Percentiles rank a stretch among this genome's conserved stretches.
These are phyloP conservation scores for Catharus minimus DNA, from an alignment of 2,113 vertebrate genomes.

Conservation along the genomic window DNA sequence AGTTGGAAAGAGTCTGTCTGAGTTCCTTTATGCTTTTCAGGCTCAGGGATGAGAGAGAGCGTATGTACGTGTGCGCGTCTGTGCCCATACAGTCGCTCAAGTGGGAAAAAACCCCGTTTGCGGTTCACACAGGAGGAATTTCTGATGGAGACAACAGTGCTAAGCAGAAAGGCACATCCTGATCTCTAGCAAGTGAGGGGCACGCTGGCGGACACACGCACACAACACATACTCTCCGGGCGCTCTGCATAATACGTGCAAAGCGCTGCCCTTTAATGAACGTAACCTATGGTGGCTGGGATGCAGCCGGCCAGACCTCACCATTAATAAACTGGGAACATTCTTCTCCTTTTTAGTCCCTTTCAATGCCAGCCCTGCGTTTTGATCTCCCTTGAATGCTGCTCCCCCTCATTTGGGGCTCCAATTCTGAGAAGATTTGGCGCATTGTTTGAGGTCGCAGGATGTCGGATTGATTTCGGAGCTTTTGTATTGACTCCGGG, in stretches of 20 bases:
- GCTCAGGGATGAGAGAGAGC: background rate
- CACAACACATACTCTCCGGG: constrained; percentile 8
- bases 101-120: constrained; percentile 50
- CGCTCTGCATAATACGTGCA: constrained; percentile 9
- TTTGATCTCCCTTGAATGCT: constrained; percentile 83
- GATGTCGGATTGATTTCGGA: constrained; percentile 85
- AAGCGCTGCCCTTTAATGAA: constrained; percentile 33
- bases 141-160: constrained; percentile 24
- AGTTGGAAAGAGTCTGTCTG: background rate
- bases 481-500: constrained; percentile 79
- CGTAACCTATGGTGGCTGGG: constrained; percentile 13
- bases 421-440: constrained; percentile 82
- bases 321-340: constrained; percentile 70
- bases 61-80: background rate
- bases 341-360: constrained; percentile 50
- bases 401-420: constrained; percentile 76
- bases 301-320: constrained; percentile 32
- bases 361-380: constrained; percentile 69
- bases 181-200: constrained; percentile 44
- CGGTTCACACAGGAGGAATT: constrained; percentile 60
- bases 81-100: background rate
- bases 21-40: constrained; percentile 36
- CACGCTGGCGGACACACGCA: background rate
- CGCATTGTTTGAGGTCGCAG: constrained; percentile 79
- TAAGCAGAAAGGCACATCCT: constrained; percentile 45